Evolutionary conservation across 2,888 invertebrate genomes (phyloP), one percentile per base, ranked within the genome.

Genomic region (Melanargia galathea): DNA sequence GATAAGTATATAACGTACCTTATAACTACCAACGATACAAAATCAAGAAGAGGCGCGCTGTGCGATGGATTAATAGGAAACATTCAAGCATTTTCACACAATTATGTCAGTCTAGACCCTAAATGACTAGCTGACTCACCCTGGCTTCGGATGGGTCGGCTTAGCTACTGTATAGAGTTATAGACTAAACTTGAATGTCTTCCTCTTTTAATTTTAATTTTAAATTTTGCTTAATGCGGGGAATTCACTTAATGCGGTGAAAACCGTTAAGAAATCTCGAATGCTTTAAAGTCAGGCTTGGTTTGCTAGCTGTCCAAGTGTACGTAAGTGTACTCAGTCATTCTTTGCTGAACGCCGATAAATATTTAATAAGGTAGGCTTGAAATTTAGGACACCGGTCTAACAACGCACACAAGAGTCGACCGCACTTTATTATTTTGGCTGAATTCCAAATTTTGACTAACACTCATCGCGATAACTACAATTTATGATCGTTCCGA

Each of bases 341-440:
- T 43, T 48, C 33, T 30, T 38, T 62, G 58, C 45, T 55, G 46
- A 55, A 60, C 33, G 51, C 54, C 75, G 77, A 80, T 80, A 77
- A 80, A 80, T 76, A 79, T 79, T 79, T 78, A 78, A 81, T 82
- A 82, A 79, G 72, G 77, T 69, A 76, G 69, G 74, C 73, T 73
- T 76, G 75, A 80, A 79, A 87, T 82, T 79, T 83, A 81, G 86
- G 82, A 75, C 86, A 80, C 77, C 77, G 78, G 82, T 81, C 82
- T 75, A 81, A 82, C 82, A 83, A 81, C 76, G 76, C 74, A 74
- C 76, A 70, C 77, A 75, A 33, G 77, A 74, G 75, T 77, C 78
- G 70, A 76, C 71, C 71, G 73, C 79, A 79, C 80, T 82, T 83
- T 82, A 84, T 75, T 79, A 73, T 80, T 81, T 73, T 87, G 87